These are phyloP conservation scores for Seriola quinqueradiata DNA, from an alignment of 2,113 vertebrate species.

Conservation along the genomic window DNA sequence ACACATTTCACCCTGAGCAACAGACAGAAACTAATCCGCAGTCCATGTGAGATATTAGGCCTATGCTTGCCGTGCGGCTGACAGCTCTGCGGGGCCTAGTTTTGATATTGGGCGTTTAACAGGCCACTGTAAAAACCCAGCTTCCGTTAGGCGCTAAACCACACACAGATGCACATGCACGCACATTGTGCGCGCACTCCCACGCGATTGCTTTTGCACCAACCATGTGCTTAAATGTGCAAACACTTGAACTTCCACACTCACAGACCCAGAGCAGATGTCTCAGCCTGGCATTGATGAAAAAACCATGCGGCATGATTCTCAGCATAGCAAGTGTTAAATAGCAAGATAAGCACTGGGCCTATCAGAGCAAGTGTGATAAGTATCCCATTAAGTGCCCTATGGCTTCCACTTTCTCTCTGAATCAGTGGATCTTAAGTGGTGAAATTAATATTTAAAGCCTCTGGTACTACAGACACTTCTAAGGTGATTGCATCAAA, in stretches of 20 bases:
- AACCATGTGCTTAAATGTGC: neutral
- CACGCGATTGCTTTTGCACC: conserved; percentile 19
- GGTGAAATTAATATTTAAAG: conserved; percentile 75
- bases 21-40: conserved; percentile 80
- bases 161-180: conserved; percentile 22
- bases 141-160: conserved; percentile 29
- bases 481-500: conserved; percentile 62
- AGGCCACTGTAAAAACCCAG: conserved; percentile 55
- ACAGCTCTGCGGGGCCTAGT: conserved; percentile 66
- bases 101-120: conserved; percentile 75
- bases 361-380: conserved; percentile 65
- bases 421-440: conserved; percentile 70
- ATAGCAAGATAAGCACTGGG: conserved; percentile 52
- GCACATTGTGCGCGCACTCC: neutral
- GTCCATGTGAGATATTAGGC: conserved; percentile 61
- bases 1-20: conserved; percentile 79
- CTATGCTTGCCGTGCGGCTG: conserved; percentile 42
- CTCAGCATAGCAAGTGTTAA: conserved; percentile 49
- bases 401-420: conserved; percentile 60
- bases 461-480: conserved; percentile 55
- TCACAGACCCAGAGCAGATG: conserved; percentile 30
- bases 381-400: conserved; percentile 72
- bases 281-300: conserved; percentile 18
- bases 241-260: conserved; percentile 3
- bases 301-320: conserved; percentile 23